Evolutionary conservation across 1,140 invertebrate species (phyloP).

Genomic region (Muscidifurax raptorellus): DNA sequence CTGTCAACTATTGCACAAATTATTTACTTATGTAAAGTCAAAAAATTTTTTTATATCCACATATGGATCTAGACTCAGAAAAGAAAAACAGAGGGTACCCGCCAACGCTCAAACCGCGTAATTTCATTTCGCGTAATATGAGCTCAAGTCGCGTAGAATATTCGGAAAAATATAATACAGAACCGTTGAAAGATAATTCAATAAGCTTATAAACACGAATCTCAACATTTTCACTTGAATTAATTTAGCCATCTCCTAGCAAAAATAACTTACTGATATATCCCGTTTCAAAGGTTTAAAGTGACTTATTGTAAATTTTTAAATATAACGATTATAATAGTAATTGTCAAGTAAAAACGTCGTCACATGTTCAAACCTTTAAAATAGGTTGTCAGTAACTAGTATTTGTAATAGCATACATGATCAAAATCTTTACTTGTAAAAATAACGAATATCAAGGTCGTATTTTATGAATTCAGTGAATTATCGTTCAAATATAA

Average conservation of each 20-base stretch:
- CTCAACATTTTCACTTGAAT: not conserved
- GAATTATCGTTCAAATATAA: constrained; percentile 27
- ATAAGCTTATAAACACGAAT: constrained; percentile 11
- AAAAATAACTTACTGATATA: not conserved
- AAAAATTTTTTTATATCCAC: constrained; percentile 32
- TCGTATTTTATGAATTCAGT: not conserved
- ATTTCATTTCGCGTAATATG: constrained; percentile 21
- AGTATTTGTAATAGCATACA: not conserved
- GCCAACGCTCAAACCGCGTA: not conserved
- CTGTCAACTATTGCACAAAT: constrained; percentile 43
- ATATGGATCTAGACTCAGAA: constrained; percentile 23
- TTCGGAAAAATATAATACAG: constrained; percentile 9
- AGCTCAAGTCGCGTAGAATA: constrained; percentile 22
- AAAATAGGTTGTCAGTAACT: not conserved
- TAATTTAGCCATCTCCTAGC: not conserved
- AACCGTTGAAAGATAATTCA: constrained; percentile 25
- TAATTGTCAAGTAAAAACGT: not conserved
- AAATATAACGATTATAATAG: not conserved
- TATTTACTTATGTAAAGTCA: constrained; percentile 38
- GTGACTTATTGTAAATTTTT: not conserved
- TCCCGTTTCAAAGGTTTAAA: not conserved
- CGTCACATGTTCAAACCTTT: not conserved
- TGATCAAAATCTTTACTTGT: not conserved
- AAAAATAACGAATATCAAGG: not conserved
- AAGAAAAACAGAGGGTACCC: constrained; percentile 25